A percentile compares a stretch with the other conserved stretches of the same genome.
These are phyloP conservation scores for Hermaeophaga mercurialis DNA, from an alignment of 2,888 invertebrate genomes.

Conservation along the genomic window DNA sequence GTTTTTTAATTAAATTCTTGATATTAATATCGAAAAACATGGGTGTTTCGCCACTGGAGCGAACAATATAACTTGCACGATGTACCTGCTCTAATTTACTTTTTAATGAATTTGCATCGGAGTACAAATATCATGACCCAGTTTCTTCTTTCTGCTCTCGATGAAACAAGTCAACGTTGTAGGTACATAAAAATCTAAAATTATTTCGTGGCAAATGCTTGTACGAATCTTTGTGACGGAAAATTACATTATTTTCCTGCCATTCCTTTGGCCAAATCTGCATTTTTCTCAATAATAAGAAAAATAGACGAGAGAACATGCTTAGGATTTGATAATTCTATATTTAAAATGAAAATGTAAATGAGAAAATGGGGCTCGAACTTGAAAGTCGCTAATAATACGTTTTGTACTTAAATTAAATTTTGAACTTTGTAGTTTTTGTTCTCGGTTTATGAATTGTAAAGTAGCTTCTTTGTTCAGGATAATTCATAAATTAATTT, in stretches of 20 bases:
- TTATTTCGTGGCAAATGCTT: slow-evolving; percentile 4
- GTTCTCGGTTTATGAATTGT: too few relatives aligned
- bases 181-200: slow-evolving; percentile 2
- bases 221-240: background rate
- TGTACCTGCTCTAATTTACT: slow-evolving; percentile 16
- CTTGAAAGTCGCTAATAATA: too few relatives aligned
- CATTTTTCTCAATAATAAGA: background rate
- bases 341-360: too few relatives aligned
- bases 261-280: background rate
- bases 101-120: slow-evolving; percentile 22
- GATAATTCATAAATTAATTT: too few relatives aligned
- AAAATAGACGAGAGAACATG: too few relatives aligned
- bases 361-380: too few relatives aligned
- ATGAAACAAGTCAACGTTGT: background rate
- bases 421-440: too few relatives aligned
- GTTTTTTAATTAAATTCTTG: too few relatives aligned
- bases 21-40: too few relatives aligned
- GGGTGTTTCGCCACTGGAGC: background rate
- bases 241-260: slow-evolving; percentile 6
- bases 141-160: slow-evolving; percentile 1
- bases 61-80: background rate
- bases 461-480: too few relatives aligned
- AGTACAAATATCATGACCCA: slow-evolving; percentile 13
- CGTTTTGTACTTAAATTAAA: too few relatives aligned
- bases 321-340: too few relatives aligned